Conservation (phyloP, 1,140 invertebrate species). For the Microplitis demolitor region DNA sequence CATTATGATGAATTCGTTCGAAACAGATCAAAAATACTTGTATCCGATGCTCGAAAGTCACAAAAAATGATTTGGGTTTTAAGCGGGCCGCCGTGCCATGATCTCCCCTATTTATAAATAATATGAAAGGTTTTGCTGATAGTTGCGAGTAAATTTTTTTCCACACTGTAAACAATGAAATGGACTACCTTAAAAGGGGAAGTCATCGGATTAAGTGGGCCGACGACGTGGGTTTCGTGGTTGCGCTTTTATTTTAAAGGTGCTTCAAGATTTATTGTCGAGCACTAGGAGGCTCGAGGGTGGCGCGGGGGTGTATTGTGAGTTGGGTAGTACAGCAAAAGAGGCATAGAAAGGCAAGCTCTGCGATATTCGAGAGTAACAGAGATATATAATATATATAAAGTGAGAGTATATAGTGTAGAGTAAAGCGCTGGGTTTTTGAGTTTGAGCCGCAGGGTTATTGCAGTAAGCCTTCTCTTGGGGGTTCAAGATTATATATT, state of each 20-base stretch:
- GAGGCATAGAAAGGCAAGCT: not conserved
- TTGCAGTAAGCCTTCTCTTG: constrained; percentile 62
- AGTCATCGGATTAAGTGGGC: constrained; percentile 22
- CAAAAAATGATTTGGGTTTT: no score
- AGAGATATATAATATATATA: not conserved
- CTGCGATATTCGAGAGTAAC: not conserved
- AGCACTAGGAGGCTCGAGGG: constrained; percentile 26
- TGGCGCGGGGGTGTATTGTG: not conserved
- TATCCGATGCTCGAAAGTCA: no score
- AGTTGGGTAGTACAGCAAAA: not conserved
- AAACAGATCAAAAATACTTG: no score
- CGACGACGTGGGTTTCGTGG: constrained; percentile 24
- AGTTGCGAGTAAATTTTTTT: not conserved
- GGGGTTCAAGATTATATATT: constrained; percentile 58
- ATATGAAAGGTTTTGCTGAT: no score
- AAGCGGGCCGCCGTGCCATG: no score
- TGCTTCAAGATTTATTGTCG: constrained; percentile 56
- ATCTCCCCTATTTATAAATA: no score
- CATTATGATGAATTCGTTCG: no score
- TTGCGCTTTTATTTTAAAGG: constrained; percentile 48
- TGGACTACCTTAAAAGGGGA: not conserved
- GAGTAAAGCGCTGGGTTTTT: constrained; percentile 43
- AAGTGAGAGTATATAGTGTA: not conserved
- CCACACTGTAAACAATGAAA: not conserved
- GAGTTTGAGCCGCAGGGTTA: constrained; percentile 58